These are phyloP conservation scores for Catharus ustulatus DNA, from an alignment of 2,797 vertebrate species.

Conservation along the genomic window DNA sequence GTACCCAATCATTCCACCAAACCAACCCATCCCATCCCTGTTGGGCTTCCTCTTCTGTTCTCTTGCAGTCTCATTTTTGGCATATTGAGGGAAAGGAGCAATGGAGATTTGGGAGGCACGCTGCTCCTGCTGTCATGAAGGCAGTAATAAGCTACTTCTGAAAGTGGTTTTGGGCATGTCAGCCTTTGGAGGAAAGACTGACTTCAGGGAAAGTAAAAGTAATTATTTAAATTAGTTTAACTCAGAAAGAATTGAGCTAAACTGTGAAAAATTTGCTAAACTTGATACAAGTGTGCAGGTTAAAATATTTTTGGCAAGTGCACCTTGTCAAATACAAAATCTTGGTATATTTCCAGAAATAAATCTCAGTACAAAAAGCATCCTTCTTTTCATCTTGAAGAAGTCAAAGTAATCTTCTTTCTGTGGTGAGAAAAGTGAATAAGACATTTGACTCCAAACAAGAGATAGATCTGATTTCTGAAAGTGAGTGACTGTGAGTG, in stretches of 20 bases:
- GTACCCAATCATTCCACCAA: background rate
- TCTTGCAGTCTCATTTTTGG: background rate
- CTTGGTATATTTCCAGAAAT: background rate
- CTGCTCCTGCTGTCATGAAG: background rate
- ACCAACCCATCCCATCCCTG: background rate
- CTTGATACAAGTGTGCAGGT: background rate
- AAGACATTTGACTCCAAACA: background rate
- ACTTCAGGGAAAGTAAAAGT: background rate
- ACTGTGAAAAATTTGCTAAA: background rate
- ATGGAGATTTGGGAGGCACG: accelerated
- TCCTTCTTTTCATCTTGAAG: background rate
- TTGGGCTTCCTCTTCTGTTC: background rate
- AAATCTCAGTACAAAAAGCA: background rate
- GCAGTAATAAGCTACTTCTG: background rate
- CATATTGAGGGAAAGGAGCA: background rate
- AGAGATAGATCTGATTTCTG: background rate
- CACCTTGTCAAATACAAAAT: background rate
- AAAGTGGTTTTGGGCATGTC: background rate
- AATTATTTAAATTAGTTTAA: background rate
- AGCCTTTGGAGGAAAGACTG: background rate
- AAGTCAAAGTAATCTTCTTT: background rate
- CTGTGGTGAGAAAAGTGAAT: background rate
- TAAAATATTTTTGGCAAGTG: background rate
- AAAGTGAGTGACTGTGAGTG: background rate
- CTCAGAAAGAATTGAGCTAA: background rate